These are phyloP conservation scores for Phragmatobia fuliginosa DNA, from an alignment of 2,888 invertebrate species.

Conservation along the genomic window DNA sequence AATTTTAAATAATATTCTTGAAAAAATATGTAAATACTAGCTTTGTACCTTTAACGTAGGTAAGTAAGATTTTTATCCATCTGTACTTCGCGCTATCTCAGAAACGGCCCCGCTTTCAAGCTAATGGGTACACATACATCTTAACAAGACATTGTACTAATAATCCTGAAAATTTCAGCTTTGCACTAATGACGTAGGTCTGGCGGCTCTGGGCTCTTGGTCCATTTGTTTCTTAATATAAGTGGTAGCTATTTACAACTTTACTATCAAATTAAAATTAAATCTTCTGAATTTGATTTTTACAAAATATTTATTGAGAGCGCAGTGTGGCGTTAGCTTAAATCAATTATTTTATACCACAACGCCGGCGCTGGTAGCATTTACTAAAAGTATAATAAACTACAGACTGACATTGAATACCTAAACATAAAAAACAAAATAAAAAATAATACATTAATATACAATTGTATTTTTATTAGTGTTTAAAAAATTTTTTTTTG, in stretches of 20 bases:
- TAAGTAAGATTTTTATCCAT: no score
- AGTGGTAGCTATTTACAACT: neutral
- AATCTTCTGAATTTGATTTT: neutral
- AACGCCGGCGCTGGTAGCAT: neutral
- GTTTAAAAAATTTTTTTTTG: no score
- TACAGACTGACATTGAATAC: slow-evolving; percentile 7
- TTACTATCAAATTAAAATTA: neutral
- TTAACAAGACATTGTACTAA: no score
- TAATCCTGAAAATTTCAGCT: no score
- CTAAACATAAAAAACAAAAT: neutral
- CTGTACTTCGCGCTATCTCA: no score
- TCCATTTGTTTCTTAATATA: neutral
- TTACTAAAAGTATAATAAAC: slow-evolving; percentile 3
- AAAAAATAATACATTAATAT: neutral
- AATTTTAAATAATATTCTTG: no score
- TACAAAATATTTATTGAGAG: neutral
- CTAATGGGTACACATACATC: no score
- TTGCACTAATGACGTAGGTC: no score
- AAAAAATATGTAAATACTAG: no score
- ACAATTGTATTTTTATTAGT: neutral
- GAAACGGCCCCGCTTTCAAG: no score
- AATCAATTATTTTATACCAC: slow-evolving; percentile 1
- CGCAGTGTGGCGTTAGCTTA: neutral
- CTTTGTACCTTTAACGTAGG: no score
- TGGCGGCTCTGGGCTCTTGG: no score